Base-by-base conservation (phyloP, 2,888 invertebrate genomes). In the Pristionchus entomophagus region DNA sequence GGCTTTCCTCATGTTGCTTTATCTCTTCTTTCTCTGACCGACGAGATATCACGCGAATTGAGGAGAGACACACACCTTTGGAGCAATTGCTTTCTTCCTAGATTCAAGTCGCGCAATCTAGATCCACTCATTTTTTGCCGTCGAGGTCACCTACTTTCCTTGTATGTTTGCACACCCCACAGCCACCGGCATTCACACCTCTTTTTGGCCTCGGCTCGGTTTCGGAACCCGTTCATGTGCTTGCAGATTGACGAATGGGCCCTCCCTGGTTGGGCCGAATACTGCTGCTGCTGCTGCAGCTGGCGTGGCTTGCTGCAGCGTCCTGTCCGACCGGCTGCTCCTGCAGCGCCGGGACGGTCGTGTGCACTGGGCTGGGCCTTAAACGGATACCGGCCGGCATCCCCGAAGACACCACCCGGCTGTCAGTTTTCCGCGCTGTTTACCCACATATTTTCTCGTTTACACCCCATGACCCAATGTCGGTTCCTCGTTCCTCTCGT, bases 321-420 rank as follows among this genome's bases (percentile, higher is more conserved):
- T 38, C 26, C 73, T 85, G 85, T 77, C 85, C 85, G 22, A 32
- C 51, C 4, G 73, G 26, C 2, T 85, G 85, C 19, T 51, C 73
- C 19, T 85, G 85, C 29, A 53, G 29, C 35, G 35, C 41, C 0
- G 85, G 77, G 17, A 77, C 85, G 0, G 85, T 85, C n/a, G 77
- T 85, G 26, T 85, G 85, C 41, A 85, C 85, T 19, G 85, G 85
- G 29, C 26, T 53, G n/a, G 85, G 85, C 6, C 56, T 85, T 4
- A 73, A 56, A 22, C 26, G 56, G 41, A 85, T 85, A 29, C 85
- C 85, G 3, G 14, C 53, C 1, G 85, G 53, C 14, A 73, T 85
- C 22, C 85, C 85, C 5, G 26, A n/a, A n/a, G 85, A 85, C n/a
- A 85, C 85, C 8, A 35, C n/a, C 3, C n/a, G 84, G 73, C 51